These are phyloP conservation scores for Sphaerolaimus hirsutus DNA, from an alignment of 2,888 invertebrate species.

Conservation along the genomic window DNA sequence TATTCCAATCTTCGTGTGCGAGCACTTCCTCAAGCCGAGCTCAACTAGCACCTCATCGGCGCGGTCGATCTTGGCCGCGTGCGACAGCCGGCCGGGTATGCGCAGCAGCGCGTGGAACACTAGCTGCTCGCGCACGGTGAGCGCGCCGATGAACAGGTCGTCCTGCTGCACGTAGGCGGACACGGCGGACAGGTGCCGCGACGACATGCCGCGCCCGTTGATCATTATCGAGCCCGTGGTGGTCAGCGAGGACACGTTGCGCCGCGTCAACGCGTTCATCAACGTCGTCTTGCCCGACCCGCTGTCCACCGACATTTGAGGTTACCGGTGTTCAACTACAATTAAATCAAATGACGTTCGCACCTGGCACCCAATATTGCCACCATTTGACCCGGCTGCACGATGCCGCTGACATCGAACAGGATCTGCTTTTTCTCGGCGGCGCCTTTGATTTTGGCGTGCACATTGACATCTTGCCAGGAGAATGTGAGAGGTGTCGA, in stretches of 20 bases:
- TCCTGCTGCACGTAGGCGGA: slow-evolving; percentile 23
- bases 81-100: slow-evolving; percentile 53
- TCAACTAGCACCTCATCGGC: slow-evolving; percentile 63
- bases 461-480: too few relatives aligned
- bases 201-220: slow-evolving; percentile 11
- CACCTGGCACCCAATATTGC: slow-evolving; percentile 24
- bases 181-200: slow-evolving; percentile 5
- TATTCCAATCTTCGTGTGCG: slow-evolving; percentile 65
- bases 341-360: too few relatives aligned
- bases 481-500: too few relatives aligned
- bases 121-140: slow-evolving; percentile 23
- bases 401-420: slow-evolving; percentile 15
- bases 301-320: too few relatives aligned
- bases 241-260: slow-evolving; percentile 16
- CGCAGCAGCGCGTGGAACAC: slow-evolving; percentile 43
- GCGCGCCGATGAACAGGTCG: slow-evolving; percentile 20
- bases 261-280: slow-evolving; percentile 47
- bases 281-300: slow-evolving; percentile 86
- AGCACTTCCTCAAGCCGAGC: slow-evolving; percentile 64
- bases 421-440: too few relatives aligned
- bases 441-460: too few relatives aligned
- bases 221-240: slow-evolving; percentile 20
- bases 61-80: slow-evolving; percentile 45
- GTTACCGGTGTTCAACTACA: too few relatives aligned
- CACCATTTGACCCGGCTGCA: slow-evolving; percentile 17